Conservation (phyloP, 2,888 invertebrate genomes). For the Augiades crinisus region DNA sequence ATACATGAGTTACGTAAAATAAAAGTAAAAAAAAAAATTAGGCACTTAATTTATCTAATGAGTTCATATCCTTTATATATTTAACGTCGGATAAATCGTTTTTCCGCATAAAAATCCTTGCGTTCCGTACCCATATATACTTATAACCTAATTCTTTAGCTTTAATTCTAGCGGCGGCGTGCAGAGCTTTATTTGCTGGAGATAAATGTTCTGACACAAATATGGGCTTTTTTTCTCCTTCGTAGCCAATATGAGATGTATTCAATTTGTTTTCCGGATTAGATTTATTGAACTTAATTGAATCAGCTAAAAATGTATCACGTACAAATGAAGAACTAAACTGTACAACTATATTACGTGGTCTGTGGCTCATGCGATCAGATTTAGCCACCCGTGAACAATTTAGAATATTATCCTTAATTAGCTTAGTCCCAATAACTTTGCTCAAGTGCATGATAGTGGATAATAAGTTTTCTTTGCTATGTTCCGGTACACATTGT, state of each 20-base stretch:
- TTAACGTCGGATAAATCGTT: neutral
- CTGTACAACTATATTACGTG: slow-evolving; percentile 9
- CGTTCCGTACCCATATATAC: slow-evolving; percentile 13
- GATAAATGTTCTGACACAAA: neutral
- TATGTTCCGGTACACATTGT: neutral
- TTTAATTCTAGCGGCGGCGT: slow-evolving; percentile 15
- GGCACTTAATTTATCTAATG: neutral
- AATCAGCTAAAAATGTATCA: slow-evolving; percentile 16
- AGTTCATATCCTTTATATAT: neutral
- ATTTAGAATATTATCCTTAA: neutral
- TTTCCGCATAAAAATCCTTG: slow-evolving; percentile 15
- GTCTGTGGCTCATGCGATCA: neutral
- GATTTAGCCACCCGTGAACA: neutral
- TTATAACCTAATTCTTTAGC: slow-evolving; percentile 14
- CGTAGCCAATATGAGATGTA: slow-evolving; percentile 5
- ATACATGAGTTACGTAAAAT: neutral
- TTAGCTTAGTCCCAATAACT: neutral
- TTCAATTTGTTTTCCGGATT: slow-evolving; percentile 16
- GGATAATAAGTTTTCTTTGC: neutral
- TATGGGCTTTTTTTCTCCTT: neutral
- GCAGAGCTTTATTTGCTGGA: slow-evolving; percentile 6
- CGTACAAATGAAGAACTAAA: slow-evolving; percentile 6
- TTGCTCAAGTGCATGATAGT: neutral
- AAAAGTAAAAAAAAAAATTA: neutral
- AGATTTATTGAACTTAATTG: slow-evolving; percentile 23